Conservation (phyloP, 2,888 invertebrate genomes). For the Aplocera efformata region DNA sequence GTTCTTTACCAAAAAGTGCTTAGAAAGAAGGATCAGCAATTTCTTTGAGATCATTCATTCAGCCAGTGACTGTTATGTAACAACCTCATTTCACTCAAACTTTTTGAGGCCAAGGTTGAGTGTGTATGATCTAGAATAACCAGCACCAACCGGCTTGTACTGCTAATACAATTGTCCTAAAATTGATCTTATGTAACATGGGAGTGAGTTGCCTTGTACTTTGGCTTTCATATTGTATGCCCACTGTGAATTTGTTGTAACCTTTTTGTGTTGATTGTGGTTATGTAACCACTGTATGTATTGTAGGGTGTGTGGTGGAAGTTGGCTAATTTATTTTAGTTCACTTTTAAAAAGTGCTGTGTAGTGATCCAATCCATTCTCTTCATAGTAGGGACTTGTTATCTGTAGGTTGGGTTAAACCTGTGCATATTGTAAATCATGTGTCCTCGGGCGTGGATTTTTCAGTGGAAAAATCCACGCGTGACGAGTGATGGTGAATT, state of each 20-base stretch:
- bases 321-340: constrained; percentile 45
- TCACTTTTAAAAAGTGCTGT: constrained; percentile 46
- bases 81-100: constrained; percentile 45
- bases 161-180: constrained; percentile 2
- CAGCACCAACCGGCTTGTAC: constrained; percentile 12
- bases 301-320: constrained; percentile 48
- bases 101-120: constrained; percentile 56
- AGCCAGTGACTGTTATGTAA: constrained; percentile 65
- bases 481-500: constrained; percentile 59
- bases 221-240: constrained; percentile 37
- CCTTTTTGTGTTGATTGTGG: constrained; percentile 64
- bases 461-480: constrained; percentile 66
- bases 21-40: constrained; percentile 18
- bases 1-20: constrained; percentile 14
- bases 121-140: constrained; percentile 25
- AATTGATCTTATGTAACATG: constrained; percentile 31
- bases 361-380: constrained; percentile 39
- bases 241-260: constrained; percentile 51
- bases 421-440: constrained; percentile 28
- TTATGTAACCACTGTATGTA: constrained; percentile 66
- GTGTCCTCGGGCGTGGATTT: constrained; percentile 60
- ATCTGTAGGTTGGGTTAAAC: constrained; percentile 35
- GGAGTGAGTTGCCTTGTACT: constrained; percentile 49
- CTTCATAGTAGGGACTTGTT: constrained; percentile 29
- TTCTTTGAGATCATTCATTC: constrained; percentile 38